Conservation (phyloP, 2,797 vertebrate species). For the Xiphophorus birchmanni region DNA sequence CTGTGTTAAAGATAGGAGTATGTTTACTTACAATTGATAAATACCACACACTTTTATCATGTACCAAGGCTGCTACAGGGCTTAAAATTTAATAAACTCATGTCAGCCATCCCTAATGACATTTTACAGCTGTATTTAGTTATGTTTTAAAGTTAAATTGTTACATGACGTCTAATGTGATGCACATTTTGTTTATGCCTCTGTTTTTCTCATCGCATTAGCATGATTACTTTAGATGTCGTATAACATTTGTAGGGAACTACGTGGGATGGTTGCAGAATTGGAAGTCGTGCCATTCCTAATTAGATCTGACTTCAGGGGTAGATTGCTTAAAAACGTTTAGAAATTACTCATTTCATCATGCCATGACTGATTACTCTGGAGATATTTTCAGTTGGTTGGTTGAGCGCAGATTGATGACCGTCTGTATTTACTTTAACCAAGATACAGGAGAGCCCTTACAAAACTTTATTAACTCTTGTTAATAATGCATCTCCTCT, state of each 20-base stretch:
- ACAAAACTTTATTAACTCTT: neutral
- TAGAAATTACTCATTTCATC: neutral
- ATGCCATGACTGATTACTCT: slow-evolving; percentile 3
- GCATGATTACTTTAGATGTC: neutral
- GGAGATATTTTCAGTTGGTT: neutral
- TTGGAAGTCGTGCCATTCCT: neutral
- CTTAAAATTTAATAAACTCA: neutral
- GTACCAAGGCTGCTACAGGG: neutral
- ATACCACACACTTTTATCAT: neutral
- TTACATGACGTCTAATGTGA: neutral
- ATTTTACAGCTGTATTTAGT: neutral
- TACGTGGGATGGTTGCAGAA: neutral
- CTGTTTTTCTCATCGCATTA: neutral
- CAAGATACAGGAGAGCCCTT: neutral
- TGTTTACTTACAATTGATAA: neutral
- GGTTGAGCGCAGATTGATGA: neutral
- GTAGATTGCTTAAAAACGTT: neutral
- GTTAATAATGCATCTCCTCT: neutral
- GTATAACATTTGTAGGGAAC: neutral
- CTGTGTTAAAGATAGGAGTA: neutral
- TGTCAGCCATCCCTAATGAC: neutral
- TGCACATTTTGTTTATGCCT: neutral
- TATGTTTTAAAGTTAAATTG: neutral
- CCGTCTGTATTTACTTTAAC: neutral
- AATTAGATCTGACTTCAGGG: slow-evolving; percentile 3